Evolutionary conservation across 2,888 invertebrate species (phyloP).

Genomic region (Dascillus cervinus): DNA sequence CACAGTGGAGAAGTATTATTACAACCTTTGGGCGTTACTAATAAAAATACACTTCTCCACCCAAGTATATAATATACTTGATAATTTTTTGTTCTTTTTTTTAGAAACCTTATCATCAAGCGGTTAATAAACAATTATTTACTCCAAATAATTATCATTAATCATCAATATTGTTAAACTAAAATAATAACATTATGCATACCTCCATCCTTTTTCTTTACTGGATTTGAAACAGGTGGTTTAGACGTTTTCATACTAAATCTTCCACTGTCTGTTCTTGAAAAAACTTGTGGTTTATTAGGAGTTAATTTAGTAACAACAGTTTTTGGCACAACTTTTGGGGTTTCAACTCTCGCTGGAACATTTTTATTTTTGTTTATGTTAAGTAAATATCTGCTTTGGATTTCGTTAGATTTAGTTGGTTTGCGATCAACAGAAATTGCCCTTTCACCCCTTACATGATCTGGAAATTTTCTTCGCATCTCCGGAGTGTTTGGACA

Average conservation of each 20-base stretch:
- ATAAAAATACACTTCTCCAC: no score
- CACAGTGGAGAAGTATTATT: no score
- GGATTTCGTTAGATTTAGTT: constrained; percentile 34
- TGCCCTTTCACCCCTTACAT: constrained; percentile 32
- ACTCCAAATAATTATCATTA: no score
- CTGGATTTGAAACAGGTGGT: constrained; percentile 33
- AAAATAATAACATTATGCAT: no score
- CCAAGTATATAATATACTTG: no score
- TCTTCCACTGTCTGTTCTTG: constrained; percentile 55
- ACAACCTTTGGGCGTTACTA: no score
- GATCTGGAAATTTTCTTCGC: constrained; percentile 47
- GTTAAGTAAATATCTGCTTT: constrained; percentile 38
- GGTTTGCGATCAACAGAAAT: constrained; percentile 40
- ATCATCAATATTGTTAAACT: no score
- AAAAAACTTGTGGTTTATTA: constrained; percentile 39
- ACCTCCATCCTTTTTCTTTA: constrained; percentile 34
- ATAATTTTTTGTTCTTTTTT: no score
- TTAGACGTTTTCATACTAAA: constrained; percentile 54
- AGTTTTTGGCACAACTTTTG: constrained; percentile 40
- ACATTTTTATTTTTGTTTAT: constrained; percentile 29
- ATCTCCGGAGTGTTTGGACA: constrained; percentile 58
- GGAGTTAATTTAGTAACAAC: constrained; percentile 34
- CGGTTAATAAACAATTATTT: no score
- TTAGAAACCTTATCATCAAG: no score
- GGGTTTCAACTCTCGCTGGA: constrained; percentile 10